Evolutionary conservation across 2,888 invertebrate species (phyloP).

Genomic region (Chymomyza amoena): DNA sequence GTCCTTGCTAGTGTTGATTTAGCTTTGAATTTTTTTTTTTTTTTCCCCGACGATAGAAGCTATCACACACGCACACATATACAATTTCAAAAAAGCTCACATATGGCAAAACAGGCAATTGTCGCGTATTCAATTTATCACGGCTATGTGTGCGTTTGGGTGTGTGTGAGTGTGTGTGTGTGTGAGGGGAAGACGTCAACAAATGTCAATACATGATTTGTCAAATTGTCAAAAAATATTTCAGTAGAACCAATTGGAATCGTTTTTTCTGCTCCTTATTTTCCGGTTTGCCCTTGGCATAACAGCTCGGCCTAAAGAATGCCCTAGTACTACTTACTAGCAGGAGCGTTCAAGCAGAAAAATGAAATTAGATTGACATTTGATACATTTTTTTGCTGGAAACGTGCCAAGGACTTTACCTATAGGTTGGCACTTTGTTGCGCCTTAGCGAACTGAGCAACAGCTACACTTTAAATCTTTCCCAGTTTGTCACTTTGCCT

Average conservation of each 20-base stretch:
- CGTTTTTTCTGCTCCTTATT: not conserved
- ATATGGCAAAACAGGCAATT: conserved; percentile 30
- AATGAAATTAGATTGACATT: conserved; percentile 74
- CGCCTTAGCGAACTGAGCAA: not conserved
- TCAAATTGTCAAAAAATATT: conserved; percentile 60
- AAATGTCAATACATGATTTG: conserved; percentile 71
- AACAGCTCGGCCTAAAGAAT: not conserved
- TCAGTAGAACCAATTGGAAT: not conserved
- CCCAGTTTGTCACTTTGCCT: conserved; percentile 51
- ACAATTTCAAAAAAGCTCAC: not conserved
- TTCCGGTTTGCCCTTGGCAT: conserved; percentile 3
- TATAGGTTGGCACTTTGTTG: not conserved
- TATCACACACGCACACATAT: not conserved
- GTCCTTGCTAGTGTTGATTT: conserved; percentile 44
- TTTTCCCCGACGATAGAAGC: not conserved
- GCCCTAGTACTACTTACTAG: not conserved
- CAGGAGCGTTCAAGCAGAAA: conserved; percentile 53
- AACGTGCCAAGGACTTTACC: not conserved
- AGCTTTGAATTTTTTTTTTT: conserved; percentile 42
- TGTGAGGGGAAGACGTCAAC: conserved; percentile 49
- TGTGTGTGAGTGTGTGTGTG: conserved; percentile 20
- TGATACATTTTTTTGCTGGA: conserved; percentile 55
- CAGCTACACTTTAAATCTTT: conserved; percentile 47
- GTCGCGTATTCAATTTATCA: conserved; percentile 27
- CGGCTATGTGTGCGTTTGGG: conserved; percentile 9